Conservation (phyloP, 2,888 invertebrate species). For the Chaitophorus viminalis region DNA sequence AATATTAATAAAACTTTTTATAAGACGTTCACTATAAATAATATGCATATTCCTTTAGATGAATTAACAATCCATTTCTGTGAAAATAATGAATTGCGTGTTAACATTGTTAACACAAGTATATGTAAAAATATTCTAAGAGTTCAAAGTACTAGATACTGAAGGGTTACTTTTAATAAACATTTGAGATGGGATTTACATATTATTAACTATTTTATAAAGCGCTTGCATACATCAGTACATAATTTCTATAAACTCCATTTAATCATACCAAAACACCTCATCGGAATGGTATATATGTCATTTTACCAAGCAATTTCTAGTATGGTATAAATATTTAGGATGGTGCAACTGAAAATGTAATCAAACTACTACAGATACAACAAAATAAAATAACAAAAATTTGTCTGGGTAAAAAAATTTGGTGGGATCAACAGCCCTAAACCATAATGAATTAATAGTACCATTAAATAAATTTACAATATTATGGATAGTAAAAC, state of each 20-base stretch:
- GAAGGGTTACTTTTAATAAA: background rate
- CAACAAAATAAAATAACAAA: background rate
- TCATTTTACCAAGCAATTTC: conserved; percentile 2
- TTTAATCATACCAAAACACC: background rate
- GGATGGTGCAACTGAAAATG: conserved; percentile 1
- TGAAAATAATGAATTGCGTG: background rate
- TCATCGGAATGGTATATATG: background rate
- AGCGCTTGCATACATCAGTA: background rate
- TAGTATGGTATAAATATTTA: conserved; percentile 6
- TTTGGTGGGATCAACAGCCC: background rate
- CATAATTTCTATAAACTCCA: background rate
- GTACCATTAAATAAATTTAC: background rate
- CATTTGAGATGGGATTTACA: background rate
- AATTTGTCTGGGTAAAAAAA: too few relatives aligned
- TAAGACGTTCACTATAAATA: conserved; percentile 1
- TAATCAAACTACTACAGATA: conserved; percentile 7
- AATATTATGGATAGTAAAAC: background rate
- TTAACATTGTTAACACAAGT: background rate
- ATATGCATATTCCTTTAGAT: background rate
- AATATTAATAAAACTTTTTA: background rate
- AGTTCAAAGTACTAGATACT: background rate
- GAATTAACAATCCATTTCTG: background rate
- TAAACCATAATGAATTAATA: background rate
- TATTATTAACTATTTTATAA: background rate
- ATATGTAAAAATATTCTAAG: background rate